These are phyloP conservation scores for Proterorhinus semilunaris DNA, from an alignment of 2,113 vertebrate genomes.

Conservation along the genomic window DNA sequence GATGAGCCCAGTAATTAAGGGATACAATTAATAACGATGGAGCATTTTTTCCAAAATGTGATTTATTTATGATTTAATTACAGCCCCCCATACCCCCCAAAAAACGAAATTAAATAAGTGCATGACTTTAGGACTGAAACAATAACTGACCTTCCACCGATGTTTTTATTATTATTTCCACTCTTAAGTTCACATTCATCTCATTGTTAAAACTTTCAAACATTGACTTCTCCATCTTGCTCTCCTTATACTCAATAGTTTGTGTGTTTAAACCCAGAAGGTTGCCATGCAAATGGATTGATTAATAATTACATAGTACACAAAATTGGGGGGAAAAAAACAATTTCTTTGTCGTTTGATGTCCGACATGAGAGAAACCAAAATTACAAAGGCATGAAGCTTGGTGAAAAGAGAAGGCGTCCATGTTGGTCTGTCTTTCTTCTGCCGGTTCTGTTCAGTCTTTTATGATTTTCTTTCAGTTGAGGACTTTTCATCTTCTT, in stretches of 20 bases:
- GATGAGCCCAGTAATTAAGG: no score
- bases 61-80: no score
- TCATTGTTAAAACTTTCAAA: constrained; percentile 42
- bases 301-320: constrained; percentile 84
- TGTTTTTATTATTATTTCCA: no score
- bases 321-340: constrained; percentile 66
- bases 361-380: constrained; percentile 81
- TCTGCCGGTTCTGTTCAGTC: constrained; percentile 51
- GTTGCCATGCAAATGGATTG: constrained; percentile 68
- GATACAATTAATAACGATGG: no score
- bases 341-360: constrained; percentile 78
- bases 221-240: constrained; percentile 44
- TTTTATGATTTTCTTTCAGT: constrained; percentile 41
- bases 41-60: no score
- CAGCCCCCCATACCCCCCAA: no score
- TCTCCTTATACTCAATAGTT: constrained; percentile 53
- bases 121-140: no score
- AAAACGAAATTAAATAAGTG: no score
- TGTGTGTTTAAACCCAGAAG: constrained; percentile 73
- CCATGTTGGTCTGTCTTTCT: constrained; percentile 57
- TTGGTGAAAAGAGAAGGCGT: constrained; percentile 63
- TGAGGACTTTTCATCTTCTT: constrained; percentile 32
- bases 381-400: constrained; percentile 79
- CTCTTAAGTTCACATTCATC: constrained; percentile 19
- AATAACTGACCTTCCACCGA: no score